A percentile compares a stretch with the other conserved stretches of the same genome.
phyloP scores from a whole-genome alignment of 2,113 vertebrate genomes.

The Stercorarius parasiticus region DNA sequence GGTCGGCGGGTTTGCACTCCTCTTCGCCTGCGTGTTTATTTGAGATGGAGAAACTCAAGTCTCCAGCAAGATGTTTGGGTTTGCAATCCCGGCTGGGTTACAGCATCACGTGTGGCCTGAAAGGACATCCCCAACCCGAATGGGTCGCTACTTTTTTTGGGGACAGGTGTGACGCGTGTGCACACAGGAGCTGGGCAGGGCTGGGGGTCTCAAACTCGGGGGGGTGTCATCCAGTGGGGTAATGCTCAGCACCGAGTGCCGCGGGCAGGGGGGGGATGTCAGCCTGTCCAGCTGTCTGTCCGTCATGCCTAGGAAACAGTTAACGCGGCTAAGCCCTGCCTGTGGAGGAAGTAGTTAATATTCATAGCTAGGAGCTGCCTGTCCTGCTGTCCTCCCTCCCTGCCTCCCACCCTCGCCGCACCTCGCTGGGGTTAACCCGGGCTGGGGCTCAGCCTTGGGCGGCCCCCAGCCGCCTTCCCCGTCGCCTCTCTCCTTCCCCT shows the following conservation, averaged over 20 bases:
- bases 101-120: background rate
- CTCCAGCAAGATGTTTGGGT: background rate
- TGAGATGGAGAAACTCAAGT: background rate
- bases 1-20: background rate
- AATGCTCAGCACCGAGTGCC: background rate
- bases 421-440: constrained; percentile 38
- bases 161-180: background rate
- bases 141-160: background rate
- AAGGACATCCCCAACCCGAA: background rate
- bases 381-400: background rate
- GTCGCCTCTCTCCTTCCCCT: background rate
- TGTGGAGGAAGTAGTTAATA: constrained; percentile 67
- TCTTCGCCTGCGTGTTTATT: background rate
- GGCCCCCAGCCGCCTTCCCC: background rate
- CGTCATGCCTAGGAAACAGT: constrained; percentile 48
- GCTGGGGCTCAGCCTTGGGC: background rate
- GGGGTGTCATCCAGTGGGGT: fast-evolving
- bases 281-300: background rate
- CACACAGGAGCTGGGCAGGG: background rate
- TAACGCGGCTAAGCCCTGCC: constrained; percentile 11
- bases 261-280: background rate
- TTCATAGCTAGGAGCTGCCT: constrained; percentile 53
- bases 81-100: background rate
- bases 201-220: background rate
- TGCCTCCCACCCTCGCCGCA: background rate